Evolutionary conservation across 2,888 invertebrate genomes (phyloP), one percentile per base, ranked within the genome.

Genomic region (Limnephilus auricula): DNA sequence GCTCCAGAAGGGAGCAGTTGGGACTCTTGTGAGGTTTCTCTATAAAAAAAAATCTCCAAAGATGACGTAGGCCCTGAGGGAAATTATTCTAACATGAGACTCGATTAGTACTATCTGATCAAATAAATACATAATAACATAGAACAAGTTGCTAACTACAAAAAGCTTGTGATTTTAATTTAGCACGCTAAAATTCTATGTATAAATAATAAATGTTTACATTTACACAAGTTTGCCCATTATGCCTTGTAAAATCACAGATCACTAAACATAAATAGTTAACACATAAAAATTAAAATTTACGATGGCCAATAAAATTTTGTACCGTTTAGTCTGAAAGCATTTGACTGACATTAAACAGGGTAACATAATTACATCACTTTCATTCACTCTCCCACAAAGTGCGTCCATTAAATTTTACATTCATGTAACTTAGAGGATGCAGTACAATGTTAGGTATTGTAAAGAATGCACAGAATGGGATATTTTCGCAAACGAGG

Each of bases 301-400:
- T 25, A 82, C 34, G 34, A 82, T 34, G 5, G 34, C 32, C 82
- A 82, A 82, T 82, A 82, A 82, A 82, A 32, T 82, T 32, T 32
- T 82, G 34, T 25, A 18, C 6, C 15, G 34, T n/a, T 65, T 65
- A 34, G 34, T 82, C 34, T 82, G 82, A 31, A 80, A 34, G 82
- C 34, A 34, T 82, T 82, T 82, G 82, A 37, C 82, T 82, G 15
- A 34, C 34, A 82, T n/a, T 82, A 82, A 82, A 82, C 82, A 82
- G 82, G 10, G 82, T 34, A n/a, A 65, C 65, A 9, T 65, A n/a
- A 32, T 82, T 12, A 34, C 80, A 18, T 82, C 34, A 37, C 10
- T 15, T 34, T 25, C 82, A 32, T 82, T 25, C 82, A 37, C 25
- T 65, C 34, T 82, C 82, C 82, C 82, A 82, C 34, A 18, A 37